Base-by-base conservation (phyloP, 2,888 invertebrate genomes). In the Harmothoe impar region DNA sequence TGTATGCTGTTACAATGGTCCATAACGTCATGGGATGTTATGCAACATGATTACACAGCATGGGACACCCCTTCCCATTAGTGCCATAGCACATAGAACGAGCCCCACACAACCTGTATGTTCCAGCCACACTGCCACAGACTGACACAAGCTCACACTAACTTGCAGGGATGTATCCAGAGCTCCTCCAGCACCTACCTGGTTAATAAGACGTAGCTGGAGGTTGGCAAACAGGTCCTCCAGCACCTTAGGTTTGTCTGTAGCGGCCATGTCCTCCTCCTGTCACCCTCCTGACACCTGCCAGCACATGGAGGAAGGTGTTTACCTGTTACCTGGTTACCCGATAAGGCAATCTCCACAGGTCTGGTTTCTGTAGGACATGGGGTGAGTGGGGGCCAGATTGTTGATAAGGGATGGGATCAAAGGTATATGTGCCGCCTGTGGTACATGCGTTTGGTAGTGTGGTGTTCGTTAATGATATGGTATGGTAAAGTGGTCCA, bases 211-310 rank as follows among this genome's bases (percentile, higher is more conserved):
- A n/a, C 72, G 20, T 29, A 72, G 72, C 31, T 72, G 72, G 1
- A 72, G 31, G 29, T 72, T 72, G 72, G 72, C 72, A 29, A 72
- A 72, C 15, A 72, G 15, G 29, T 72, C 72, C 29, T 72, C 72
- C 72, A 72, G 29, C 7, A 29, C 15, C 15, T 29, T n/a, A 29
- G 15, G 29, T 25, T 15, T 15, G 72, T 72, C 72, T 5, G 72
- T 15, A 3, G 72, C 72, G 5, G 72, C 25, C 72, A 72, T 72
- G 25, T 15, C 29, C 62, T 43, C 3, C 23, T 20, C 62, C 62
- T 62, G 62, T n/a, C 3, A 1, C 1, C n/a, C 62, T n/a, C 62
- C n/a, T 62, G 0, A 62, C 62, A 62, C 43, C n/a, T n/a, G 54
- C 54, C 54, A 52, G 17, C 62, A 62, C 20, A 3, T 62, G 20